Evolutionary conservation across 2,113 vertebrate species (phyloP), one percentile per base, ranked within the genome.

Genomic region (Illadopsis cleaveri): DNA sequence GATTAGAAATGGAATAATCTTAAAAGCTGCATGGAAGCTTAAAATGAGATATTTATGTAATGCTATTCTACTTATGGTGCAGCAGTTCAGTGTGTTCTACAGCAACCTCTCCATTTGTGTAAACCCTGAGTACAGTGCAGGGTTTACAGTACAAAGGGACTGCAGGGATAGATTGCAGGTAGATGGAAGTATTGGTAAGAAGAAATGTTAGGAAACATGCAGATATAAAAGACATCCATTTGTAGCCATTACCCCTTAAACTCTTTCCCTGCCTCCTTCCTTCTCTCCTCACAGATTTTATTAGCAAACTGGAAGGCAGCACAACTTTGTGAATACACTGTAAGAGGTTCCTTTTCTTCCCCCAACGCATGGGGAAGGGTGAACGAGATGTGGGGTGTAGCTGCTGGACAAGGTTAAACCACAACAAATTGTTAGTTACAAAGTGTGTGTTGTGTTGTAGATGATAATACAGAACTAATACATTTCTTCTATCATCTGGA

Each of bases 1-100:
- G 86, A 89, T 94, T 94, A 92, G 86, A 92, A 83, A 82, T 68
- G 27, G 83, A 96, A 92, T 93, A 90, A 85, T 92, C 80, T 94
- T 93, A 81, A 94, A 91, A 83, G 80, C 62, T 92, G 56, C 5
- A 3, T 78, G 51, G 65, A 86, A 93, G 72, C 93, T 94, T 96
- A 93, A 84, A 57, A 61, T 38, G 35, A 70, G 61, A 27, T 93
- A 66, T 83, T 94, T 96, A 84, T 54, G 35, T 94, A 95, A 89
- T 50, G 19, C 72, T 48, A 0, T 82, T 70, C 82, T 70, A 30
- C 42, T 25, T 80, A 25, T 58, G 38, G 64, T 11, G 1, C 35
- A 83, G 58, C 53, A 81, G 51, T 68, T 84, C 64, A 51, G n/a
- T 3, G 0, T 70, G 16, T 38, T 94, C 20, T 85, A 37, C 68